Conservation (phyloP, 2,797 vertebrate genomes). For the Schizopygopsis pylzovi region DNA sequence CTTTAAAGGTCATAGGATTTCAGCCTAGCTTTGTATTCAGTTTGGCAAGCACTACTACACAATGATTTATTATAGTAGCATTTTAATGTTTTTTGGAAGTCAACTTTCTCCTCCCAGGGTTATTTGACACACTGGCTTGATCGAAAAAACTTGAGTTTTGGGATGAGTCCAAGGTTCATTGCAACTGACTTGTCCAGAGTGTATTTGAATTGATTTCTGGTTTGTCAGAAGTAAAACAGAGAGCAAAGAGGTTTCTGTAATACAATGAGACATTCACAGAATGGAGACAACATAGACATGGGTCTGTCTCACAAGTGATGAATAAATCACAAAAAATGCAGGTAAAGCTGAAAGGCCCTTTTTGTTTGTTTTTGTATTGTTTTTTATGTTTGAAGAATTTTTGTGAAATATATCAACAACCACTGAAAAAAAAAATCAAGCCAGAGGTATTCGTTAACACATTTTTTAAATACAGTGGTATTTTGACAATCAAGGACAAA, state of each 20-base stretch:
- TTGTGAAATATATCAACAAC: neutral
- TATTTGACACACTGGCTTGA: neutral
- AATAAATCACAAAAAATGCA: neutral
- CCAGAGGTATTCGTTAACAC: neutral
- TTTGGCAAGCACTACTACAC: neutral
- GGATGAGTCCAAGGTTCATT: neutral
- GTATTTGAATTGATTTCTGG: slow-evolving; percentile 2
- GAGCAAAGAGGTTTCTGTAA: slow-evolving; percentile 19
- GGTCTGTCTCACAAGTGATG: neutral
- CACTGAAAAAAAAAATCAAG: neutral
- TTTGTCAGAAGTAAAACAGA: neutral
- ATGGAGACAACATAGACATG: neutral
- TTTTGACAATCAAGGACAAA: neutral
- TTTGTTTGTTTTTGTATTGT: neutral
- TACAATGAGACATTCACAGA: neutral
- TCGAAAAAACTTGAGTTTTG: neutral
- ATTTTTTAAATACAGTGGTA: neutral
- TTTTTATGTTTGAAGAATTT: neutral
- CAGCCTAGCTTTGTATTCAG: neutral
- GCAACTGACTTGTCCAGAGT: neutral
- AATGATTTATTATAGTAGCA: neutral
- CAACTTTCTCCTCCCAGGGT: neutral
- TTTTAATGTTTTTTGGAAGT: neutral
- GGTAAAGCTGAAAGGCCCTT: too few species aligned
- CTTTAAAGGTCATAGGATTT: neutral